Percentiles rank a stretch among this genome's conserved stretches.
phyloP scores from a whole-genome alignment of 2,113 vertebrate species.

The Apteryx owenii region DNA sequence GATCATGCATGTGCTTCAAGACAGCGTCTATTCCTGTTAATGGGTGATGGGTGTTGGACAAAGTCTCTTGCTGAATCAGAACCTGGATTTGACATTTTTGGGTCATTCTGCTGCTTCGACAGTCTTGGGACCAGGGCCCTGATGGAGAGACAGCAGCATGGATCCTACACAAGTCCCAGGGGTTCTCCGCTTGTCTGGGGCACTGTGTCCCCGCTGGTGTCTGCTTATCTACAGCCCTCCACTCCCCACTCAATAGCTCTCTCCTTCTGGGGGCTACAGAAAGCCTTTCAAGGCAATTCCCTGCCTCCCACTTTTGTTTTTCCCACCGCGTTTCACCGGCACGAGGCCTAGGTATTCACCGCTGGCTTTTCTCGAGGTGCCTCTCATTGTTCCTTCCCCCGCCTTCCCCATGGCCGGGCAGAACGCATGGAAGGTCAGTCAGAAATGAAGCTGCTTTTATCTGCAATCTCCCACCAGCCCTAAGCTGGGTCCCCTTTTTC shows the following conservation, averaged over 20 bases:
- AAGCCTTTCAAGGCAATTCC: slow-evolving; percentile 3
- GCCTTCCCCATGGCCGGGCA: background rate
- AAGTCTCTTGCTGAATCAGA: background rate
- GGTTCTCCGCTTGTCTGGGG: background rate
- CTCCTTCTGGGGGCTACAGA: background rate
- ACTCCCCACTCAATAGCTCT: background rate
- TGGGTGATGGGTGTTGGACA: background rate
- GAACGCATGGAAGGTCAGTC: slow-evolving; percentile 74
- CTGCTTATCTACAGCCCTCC: background rate
- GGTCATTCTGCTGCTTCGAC: background rate
- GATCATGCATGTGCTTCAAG: background rate
- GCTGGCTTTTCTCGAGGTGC: slow-evolving; percentile 50
- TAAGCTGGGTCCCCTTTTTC: slow-evolving; percentile 76
- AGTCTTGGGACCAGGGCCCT: background rate
- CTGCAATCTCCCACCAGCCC: slow-evolving; percentile 80
- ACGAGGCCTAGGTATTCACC: background rate
- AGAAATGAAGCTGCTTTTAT: slow-evolving; percentile 84
- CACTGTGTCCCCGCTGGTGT: background rate
- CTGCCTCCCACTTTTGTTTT: slow-evolving; percentile 41
- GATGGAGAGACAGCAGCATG: background rate
- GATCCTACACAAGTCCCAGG: background rate
- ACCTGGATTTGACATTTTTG: no score
- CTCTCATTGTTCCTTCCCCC: slow-evolving; percentile 65
- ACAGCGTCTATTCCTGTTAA: background rate
- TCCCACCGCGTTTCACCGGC: background rate